phyloP scores from a whole-genome alignment of 37 sponge, comb jelly and placozoan species.

The Sycon ciliatum region DNA sequence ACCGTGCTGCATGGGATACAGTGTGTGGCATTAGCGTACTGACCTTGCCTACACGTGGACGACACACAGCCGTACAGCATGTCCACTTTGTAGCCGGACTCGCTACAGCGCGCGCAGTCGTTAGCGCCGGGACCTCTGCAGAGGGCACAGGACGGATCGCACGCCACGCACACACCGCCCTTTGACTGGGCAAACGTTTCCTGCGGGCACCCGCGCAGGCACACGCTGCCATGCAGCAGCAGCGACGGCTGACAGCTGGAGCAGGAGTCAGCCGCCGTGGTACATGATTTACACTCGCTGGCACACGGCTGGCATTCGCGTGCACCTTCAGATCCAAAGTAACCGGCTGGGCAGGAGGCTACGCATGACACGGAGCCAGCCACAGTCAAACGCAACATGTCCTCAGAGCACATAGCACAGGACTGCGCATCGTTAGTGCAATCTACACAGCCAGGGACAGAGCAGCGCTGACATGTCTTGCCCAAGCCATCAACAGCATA shows the following conservation, averaged over 20 bases:
- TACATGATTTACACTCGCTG: not conserved
- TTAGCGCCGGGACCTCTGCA: not conserved
- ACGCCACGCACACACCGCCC: not conserved
- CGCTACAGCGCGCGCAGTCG: not conserved
- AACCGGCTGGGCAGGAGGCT: not conserved
- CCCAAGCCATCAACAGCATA: not conserved
- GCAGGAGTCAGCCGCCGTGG: not conserved
- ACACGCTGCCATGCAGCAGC: not conserved
- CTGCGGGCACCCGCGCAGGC: not conserved
- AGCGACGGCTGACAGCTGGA: not conserved
- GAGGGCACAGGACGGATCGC: not conserved
- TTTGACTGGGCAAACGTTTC: not conserved
- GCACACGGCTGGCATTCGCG: not conserved
- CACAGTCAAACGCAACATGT: too few relatives aligned
- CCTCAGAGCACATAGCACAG: too few relatives aligned
- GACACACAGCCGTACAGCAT: too few relatives aligned
- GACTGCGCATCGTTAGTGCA: not conserved
- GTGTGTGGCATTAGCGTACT: too few relatives aligned
- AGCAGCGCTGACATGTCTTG: not conserved
- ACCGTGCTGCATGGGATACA: too few relatives aligned
- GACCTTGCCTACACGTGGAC: too few relatives aligned
- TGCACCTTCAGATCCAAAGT: not conserved
- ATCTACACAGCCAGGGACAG: not conserved
- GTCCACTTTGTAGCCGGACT: too few relatives aligned
- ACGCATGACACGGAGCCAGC: too few relatives aligned